Evolutionary conservation across 2,888 invertebrate genomes (phyloP).

Genomic region (Chaetogeoica ovagalla): DNA sequence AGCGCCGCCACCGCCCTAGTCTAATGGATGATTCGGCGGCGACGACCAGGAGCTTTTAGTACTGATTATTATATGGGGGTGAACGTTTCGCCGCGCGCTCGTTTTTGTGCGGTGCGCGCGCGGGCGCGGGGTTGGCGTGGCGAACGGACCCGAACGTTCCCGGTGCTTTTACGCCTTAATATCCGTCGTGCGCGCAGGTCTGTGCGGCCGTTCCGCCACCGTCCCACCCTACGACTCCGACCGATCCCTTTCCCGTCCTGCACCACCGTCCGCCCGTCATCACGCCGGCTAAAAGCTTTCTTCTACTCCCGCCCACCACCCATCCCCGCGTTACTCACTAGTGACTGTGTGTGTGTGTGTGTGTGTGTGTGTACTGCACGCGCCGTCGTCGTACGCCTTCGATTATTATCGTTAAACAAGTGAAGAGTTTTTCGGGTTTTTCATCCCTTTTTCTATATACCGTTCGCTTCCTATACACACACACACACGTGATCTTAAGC

Average conservation of each 20-base stretch:
- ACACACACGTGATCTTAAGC: not conserved
- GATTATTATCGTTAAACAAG: conserved; percentile 43
- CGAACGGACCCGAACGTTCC: conserved; percentile 35
- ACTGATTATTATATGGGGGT: conserved; percentile 52
- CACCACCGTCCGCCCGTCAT: not conserved
- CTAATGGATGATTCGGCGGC: not conserved
- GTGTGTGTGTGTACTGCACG: too few species aligned
- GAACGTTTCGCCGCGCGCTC: conserved; percentile 10
- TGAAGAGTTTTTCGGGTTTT: conserved; percentile 49
- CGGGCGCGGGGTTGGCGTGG: not conserved
- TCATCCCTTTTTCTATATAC: conserved; percentile 9
- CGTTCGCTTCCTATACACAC: not conserved
- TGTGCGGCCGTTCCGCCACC: not conserved
- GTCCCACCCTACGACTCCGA: too few species aligned
- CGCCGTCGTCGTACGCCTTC: not conserved
- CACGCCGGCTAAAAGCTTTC: too few species aligned
- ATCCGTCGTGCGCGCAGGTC: not conserved
- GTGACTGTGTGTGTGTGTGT: too few species aligned
- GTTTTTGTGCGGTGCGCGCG: too few species aligned
- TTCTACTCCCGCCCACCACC: too few species aligned
- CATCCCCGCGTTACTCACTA: too few species aligned
- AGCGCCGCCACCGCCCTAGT: not conserved
- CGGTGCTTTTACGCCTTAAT: conserved; percentile 38
- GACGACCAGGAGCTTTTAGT: conserved; percentile 52
- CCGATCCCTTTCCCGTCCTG: too few species aligned